A percentile compares a stretch with the other conserved stretches of the same genome.
phyloP scores from a whole-genome alignment of 2,797 vertebrate genomes.

The Urocyon cinereoargenteus region DNA sequence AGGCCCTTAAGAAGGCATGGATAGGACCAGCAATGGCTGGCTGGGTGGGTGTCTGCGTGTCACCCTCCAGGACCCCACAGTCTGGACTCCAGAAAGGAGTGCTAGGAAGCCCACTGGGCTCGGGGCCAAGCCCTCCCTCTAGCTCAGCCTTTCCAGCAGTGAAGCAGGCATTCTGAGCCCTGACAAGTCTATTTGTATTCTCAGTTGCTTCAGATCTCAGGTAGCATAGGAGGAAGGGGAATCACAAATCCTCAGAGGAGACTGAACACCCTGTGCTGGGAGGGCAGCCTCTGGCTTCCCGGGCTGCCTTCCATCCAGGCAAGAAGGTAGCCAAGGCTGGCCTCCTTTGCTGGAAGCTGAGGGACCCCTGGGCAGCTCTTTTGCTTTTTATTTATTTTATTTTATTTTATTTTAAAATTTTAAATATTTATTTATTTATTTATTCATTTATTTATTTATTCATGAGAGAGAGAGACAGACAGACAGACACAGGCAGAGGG shows the following conservation, averaged over 20 bases:
- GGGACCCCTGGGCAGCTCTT: not conserved
- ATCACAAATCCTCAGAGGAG: not conserved
- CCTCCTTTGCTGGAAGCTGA: not conserved
- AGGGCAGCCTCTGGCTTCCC: not conserved
- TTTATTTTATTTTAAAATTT: not conserved
- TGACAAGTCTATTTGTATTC: not conserved
- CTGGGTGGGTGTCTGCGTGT: not conserved
- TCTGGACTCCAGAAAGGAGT: not conserved
- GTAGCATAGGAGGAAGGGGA: not conserved
- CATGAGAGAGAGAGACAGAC: no score
- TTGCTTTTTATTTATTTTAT: not conserved
- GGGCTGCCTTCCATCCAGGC: not conserved
- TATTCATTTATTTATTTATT: not conserved
- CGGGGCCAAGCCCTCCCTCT: not conserved
- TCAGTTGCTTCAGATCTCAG: not conserved
- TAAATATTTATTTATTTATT: not conserved
- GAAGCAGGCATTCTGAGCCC: not conserved
- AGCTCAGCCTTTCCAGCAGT: not conserved
- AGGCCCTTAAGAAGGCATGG: not conserved
- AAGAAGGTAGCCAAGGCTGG: not conserved
- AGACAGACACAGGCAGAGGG: no score
- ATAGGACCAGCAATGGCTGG: not conserved
- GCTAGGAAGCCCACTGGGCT: not conserved
- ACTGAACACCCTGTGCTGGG: not conserved
- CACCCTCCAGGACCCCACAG: rapidly evolving